Base-by-base conservation (phyloP, 30 jellyfish, hydroid and myxozoan species). In the Hydractinia symbiolongicarpus region DNA sequence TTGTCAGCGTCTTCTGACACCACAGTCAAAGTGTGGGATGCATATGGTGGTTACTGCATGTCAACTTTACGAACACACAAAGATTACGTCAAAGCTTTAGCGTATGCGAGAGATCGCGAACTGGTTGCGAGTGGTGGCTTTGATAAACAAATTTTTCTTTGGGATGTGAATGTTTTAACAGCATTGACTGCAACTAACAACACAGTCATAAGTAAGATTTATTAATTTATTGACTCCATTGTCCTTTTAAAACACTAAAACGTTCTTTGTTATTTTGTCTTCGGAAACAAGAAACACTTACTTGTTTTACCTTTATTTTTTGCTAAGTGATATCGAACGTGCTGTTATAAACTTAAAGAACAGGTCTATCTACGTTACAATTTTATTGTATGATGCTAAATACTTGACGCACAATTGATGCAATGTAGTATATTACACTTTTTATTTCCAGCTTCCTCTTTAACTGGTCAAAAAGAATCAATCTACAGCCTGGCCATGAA, bases 11-110 rank as follows among this genome's bases (percentile, higher is more conserved):
- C 99, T 14, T 93, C 99, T 14, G 99, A 93, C 70, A 93, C 99
- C 16, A 93, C 99, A 5, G 99, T 93, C 51, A 93, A 93, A 78
- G 99, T 93, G 5, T 93, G 99, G 99, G 99, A 93, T 77, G 96
- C 99, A 5, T 53, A 56, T 80, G 96, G 96, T 20, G 99, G 99
- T 51, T 93, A 79, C 62, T 93, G 99, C 88, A 93, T 87, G 99
- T 93, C 99, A 51, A 93, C 99, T 5, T 78, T 93, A 44, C 89
- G 99, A n/a, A 93, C 99, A 8, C 99, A 93, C 80, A 93, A 93
- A 52, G 99, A 93, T 82, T 93, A 93, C 61, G 99, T 93, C 61
- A 93, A 93, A 81, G 96, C 99, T 50, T 78, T 93, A 10, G 96
- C 99, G 17, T 93, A 93, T 77, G 99, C 99, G 40, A 88, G 82